Evolutionary conservation across 2,797 vertebrate genomes (phyloP).

Genomic region (Leptoclinus maculatus): DNA sequence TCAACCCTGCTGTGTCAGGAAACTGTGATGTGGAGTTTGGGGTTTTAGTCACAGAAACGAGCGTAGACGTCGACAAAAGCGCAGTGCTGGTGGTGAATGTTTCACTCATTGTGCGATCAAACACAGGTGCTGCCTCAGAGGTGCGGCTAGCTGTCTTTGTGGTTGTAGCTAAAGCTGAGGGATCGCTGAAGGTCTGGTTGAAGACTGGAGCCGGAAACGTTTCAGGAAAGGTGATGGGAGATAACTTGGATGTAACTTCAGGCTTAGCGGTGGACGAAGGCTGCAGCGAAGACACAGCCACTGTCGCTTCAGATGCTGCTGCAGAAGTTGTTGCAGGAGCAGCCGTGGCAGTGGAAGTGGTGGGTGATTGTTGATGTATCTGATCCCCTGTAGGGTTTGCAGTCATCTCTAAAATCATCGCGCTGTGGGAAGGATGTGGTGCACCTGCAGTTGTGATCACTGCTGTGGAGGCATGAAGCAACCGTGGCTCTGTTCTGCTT

Average conservation of each 20-base stretch:
- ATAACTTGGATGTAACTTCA: neutral
- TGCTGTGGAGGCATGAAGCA: neutral
- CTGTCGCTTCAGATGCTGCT: neutral
- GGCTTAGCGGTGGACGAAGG: neutral
- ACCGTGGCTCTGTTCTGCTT: neutral
- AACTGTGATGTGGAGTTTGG: neutral
- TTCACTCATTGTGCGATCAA: neutral
- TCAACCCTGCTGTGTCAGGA: neutral
- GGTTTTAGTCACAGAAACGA: neutral
- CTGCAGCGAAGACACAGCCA: neutral
- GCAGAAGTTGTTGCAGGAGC: neutral
- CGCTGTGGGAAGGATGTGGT: neutral
- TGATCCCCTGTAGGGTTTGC: neutral
- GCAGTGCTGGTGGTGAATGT: neutral
- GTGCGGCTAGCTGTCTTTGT: neutral
- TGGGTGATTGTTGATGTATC: neutral
- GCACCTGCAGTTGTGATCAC: neutral
- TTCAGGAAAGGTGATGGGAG: conserved; percentile 4
- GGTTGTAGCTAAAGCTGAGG: neutral
- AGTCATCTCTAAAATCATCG: neutral
- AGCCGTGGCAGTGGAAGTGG: neutral
- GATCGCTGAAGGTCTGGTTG: neutral
- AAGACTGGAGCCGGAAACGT: neutral
- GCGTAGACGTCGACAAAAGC: neutral
- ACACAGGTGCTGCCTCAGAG: neutral